These are phyloP conservation scores for Chloropsis cyanopogon DNA, from an alignment of 2,113 vertebrate species.

Conservation along the genomic window DNA sequence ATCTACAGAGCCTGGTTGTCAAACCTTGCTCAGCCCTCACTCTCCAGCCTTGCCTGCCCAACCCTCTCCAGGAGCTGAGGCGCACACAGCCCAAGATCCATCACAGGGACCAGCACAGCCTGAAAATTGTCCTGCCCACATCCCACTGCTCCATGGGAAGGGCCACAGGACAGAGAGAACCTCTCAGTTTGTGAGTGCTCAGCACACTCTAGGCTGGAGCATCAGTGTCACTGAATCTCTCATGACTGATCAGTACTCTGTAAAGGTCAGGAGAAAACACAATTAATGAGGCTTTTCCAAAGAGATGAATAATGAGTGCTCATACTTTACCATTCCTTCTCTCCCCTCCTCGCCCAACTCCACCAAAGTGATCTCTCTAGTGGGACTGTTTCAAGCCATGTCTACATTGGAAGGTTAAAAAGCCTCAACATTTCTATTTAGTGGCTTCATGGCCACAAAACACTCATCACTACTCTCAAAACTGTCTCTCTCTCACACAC, in stretches of 20 bases:
- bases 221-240: not conserved
- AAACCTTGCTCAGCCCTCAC: not conserved
- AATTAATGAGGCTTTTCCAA: not conserved
- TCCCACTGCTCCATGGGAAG: not conserved
- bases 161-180: not conserved
- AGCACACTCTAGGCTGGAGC: not conserved
- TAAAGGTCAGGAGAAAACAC: not conserved
- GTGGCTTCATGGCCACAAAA: not conserved
- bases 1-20: not conserved
- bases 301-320: not conserved
- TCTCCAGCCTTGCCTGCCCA: not conserved
- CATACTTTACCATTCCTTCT: not conserved
- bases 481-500: not conserved
- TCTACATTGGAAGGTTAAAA: not conserved
- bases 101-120: accelerated
- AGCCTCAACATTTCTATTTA: not conserved
- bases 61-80: not conserved
- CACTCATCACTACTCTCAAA: not conserved
- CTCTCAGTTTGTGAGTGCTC: not conserved
- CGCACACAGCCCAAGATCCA: not conserved
- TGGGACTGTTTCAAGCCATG: not conserved
- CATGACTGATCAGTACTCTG: not conserved
- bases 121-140: accelerated
- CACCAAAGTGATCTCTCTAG: not conserved
- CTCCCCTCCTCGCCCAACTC: not conserved